Percentiles rank a stretch among this genome's conserved stretches.
phyloP scores from a whole-genome alignment of 2,888 invertebrate species.

The Adineta ricciae region DNA sequence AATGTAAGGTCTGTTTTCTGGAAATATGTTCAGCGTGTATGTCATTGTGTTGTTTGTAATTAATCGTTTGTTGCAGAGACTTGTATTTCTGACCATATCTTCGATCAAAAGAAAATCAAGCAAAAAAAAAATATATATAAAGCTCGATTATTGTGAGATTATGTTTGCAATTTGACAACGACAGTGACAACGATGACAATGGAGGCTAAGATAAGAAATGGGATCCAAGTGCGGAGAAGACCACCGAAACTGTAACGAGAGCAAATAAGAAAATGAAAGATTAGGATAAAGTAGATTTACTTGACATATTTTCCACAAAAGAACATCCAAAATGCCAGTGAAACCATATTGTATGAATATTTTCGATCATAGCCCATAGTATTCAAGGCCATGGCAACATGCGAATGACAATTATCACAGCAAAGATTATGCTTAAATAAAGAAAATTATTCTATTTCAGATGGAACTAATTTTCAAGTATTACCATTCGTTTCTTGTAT shows the following conservation, averaged over 20 bases:
- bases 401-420: slow-evolving; percentile 96
- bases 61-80: too few relatives aligned
- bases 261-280: too few relatives aligned
- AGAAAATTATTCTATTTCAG: slow-evolving; percentile 17
- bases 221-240: slow-evolving; percentile 73
- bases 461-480: slow-evolving; percentile 19
- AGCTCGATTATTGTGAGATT: not conserved
- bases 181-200: slow-evolving; percentile 35
- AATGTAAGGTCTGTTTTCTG: not conserved
- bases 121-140: not conserved
- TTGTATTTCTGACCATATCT: too few relatives aligned
- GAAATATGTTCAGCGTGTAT: not conserved
- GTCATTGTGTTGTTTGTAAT: not conserved
- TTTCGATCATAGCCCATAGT: slow-evolving; percentile 74
- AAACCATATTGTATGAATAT: slow-evolving; percentile 81
- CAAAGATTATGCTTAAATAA: slow-evolving; percentile 74
- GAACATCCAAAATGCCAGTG: slow-evolving; percentile 68
- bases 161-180: not conserved
- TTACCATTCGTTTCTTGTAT: slow-evolving; percentile 77
- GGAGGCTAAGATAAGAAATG: slow-evolving; percentile 55
- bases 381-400: slow-evolving; percentile 82
- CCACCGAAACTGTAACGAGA: slow-evolving; percentile 59
- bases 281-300: slow-evolving; percentile 45
- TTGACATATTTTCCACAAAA: slow-evolving; percentile 70
- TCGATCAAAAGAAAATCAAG: not conserved